Evolutionary conservation across 64 coral and sea anemone genomes (phyloP), one percentile per base, ranked within the genome.

Genomic region (Cladopsammia gracilis): DNA sequence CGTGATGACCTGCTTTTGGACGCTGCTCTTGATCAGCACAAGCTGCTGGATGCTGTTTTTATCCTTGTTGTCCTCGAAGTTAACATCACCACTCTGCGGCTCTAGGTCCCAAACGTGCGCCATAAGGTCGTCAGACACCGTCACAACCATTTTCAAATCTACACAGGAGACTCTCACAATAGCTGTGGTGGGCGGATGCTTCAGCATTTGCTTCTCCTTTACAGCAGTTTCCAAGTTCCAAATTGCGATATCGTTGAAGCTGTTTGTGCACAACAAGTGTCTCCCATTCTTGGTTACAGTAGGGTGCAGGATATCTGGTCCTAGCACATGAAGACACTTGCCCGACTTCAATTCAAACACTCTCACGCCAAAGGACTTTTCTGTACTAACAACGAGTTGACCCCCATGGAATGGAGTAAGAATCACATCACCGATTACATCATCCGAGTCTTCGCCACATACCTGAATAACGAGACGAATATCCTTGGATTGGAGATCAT

Each of bases 151-250:
- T 66, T 89, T 99, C 53, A 94, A 64, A 75, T 99, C 88, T 58
- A 91, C 75, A 26, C 90, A 91, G 44, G 85, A 68, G 44, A 99
- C 88, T 23, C 96, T 85, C 0, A 69, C 79, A 24, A 99, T 96
- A 18, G 92, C 82, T 11, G 94, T 99, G 51, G 88, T 96, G 8
- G 98, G 91, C n/a, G 98, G 94, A 64, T 99, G 98, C 25, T 93
- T 91, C 58, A 99, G 87, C 77, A 99, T 77, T 59, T 99, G 88
- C 48, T 89, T 89, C 23, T 96, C 94, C 72, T 96, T 99, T 24
- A 96, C 75, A 16, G 91, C 98, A 53, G 98, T 99, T 79, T 99
- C 98, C 20, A 99, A 74, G 62, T 96, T 99, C 98, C 98, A 99
- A 56, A 99, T 87, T 67, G 91, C 91, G 47, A 99, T 86, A 82